These are phyloP conservation scores for Boulengeromyrus knoepffleri DNA, from an alignment of 2,113 vertebrate genomes.

Conservation along the genomic window DNA sequence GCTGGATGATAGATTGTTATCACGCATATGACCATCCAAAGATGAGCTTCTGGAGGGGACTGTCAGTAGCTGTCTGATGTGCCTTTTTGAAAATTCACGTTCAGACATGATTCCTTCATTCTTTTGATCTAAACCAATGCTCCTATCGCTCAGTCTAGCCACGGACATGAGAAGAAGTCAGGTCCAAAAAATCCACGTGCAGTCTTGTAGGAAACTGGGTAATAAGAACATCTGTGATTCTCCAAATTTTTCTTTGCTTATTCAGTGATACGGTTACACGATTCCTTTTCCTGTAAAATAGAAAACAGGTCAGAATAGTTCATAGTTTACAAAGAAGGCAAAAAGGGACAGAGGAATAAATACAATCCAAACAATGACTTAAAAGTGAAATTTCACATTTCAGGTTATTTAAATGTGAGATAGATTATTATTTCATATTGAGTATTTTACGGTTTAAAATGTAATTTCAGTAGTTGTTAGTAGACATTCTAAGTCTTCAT, in stretches of 20 bases:
- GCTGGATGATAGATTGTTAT: not conserved
- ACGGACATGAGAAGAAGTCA: not conserved
- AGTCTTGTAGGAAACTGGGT: not conserved
- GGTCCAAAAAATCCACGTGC: not conserved
- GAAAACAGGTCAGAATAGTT: not conserved
- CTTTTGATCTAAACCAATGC: not conserved
- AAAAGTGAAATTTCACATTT: not conserved
- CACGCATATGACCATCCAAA: not conserved
- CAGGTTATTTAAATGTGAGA: not conserved
- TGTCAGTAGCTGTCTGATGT: not conserved
- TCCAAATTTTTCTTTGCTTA: not conserved
- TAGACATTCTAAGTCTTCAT: not conserved
- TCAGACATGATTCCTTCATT: not conserved
- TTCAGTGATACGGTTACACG: not conserved
- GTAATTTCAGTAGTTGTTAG: not conserved
- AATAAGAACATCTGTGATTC: not conserved
- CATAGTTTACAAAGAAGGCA: not conserved
- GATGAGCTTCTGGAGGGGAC: not conserved
- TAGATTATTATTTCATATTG: not conserved
- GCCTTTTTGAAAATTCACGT: not conserved
- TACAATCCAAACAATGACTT: not conserved
- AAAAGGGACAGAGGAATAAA: not conserved
- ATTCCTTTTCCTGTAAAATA: not conserved
- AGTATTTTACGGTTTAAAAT: not conserved
- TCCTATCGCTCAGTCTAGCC: not conserved